Base-by-base conservation (phyloP, 2,888 invertebrate genomes). In the Lepidochrysops patricia region DNA sequence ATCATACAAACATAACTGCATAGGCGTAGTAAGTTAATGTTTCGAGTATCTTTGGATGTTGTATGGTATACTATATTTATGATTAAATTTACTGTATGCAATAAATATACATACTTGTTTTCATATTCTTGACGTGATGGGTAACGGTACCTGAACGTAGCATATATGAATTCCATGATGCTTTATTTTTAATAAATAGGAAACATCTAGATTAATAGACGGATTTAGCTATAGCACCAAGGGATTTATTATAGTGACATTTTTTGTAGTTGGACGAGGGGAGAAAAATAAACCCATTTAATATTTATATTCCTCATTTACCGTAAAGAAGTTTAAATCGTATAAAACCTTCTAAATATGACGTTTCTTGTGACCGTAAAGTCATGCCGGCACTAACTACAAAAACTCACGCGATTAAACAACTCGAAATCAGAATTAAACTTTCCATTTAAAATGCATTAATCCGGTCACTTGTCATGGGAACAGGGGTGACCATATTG, bases 401-500 rank as follows among this genome's bases (percentile, higher is more conserved):
- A 74, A 72, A 75, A 74, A 74, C 68, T 69, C 75, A 77, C 80
- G 83, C 83, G 84, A 88, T 87, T 87, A 86, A 84, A 77, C 77
- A 72, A 72, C 71, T 77, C 72, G 74, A 79, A 75, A 80, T 79
- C 82, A 80, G 80, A 87, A 89, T 88, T 87, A 85, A 88, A 88
- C 88, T 84, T 83, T 88, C 85, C 82, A 82, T 87, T 89, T 86
- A 86, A 88, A 87, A 86, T 85, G 82, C 86, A 86, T 88, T 88
- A 88, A 88, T 87, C 86, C 84, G 82, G 84, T 82, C 85, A 86
- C 87, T 84, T 86, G 88, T 84, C 85, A 84, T 4, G 48, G 48
- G 23, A 9, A 29, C 26, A 27, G 32, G 32, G 32, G 54, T 54
- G 12, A 54, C 54, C 32, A 54, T 4, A 3, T 12, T 23, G 6